These are phyloP conservation scores for Chrosomus eos DNA, from an alignment of 2,797 vertebrate genomes.

Conservation along the genomic window DNA sequence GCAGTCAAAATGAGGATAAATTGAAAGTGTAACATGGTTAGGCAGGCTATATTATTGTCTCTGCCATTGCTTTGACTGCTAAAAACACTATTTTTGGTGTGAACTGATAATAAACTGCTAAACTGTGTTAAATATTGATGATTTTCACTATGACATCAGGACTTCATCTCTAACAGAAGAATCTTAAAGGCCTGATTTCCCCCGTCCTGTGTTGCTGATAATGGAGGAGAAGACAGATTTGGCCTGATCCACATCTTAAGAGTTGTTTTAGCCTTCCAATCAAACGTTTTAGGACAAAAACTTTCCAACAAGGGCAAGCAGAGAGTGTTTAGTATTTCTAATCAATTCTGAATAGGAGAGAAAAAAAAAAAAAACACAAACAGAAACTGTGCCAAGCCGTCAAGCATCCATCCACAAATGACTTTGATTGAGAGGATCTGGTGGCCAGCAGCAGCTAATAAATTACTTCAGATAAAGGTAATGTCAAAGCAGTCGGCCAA, in stretches of 20 bases:
- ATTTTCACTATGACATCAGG: not conserved
- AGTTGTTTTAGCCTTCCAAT: not conserved
- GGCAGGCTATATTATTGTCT: not conserved
- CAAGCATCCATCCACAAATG: constrained; percentile 25
- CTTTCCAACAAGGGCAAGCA: constrained; percentile 16
- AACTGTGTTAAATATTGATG: constrained; percentile 1
- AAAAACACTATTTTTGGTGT: not conserved
- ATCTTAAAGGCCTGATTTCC: not conserved
- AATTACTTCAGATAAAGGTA: constrained; percentile 41
- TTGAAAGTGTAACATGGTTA: not conserved
- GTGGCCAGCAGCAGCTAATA: constrained; percentile 21
- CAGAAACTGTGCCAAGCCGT: not conserved
- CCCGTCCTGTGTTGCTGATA: constrained; percentile 12
- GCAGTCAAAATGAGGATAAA: not conserved
- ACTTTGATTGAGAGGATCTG: constrained; percentile 45
- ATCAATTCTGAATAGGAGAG: constrained; percentile 24
- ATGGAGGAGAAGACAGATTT: not conserved
- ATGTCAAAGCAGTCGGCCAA: constrained; percentile 31
- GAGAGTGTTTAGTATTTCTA: constrained; percentile 2
- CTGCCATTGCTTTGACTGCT: not conserved
- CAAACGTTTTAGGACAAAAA: constrained; percentile 9
- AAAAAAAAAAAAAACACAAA: constrained; percentile 27
- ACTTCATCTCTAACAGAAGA: not conserved
- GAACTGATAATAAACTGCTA: constrained; percentile 1
- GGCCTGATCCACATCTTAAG: constrained; percentile 1